phyloP scores from a whole-genome alignment of 2,888 invertebrate species.

The Metalampra italica region DNA sequence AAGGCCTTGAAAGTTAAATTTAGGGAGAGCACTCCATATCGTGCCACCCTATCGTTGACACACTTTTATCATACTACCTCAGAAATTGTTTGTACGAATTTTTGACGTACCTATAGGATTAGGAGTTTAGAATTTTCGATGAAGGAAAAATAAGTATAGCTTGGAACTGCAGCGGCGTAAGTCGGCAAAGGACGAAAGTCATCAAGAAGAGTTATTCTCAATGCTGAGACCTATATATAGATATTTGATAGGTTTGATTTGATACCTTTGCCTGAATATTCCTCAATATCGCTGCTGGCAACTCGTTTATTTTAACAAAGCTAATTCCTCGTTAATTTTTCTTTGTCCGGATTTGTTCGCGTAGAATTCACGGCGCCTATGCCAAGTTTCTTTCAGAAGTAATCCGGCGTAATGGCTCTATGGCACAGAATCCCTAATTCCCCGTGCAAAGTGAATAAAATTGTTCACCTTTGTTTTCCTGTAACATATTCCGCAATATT shows the following conservation, averaged over 20 bases:
- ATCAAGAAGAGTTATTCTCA: no score
- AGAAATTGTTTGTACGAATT: no score
- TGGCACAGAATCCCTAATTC: slow-evolving; percentile 17
- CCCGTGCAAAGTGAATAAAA: slow-evolving; percentile 23
- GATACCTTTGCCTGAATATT: no score
- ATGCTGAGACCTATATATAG: no score
- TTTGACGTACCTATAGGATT: no score
- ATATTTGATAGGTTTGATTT: no score
- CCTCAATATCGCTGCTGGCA: slow-evolving; percentile 3
- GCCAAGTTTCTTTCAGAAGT: slow-evolving; percentile 7
- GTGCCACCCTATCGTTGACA: slow-evolving; percentile 40
- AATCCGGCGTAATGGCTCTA: slow-evolving; percentile 14
- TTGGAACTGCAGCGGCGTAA: no score
- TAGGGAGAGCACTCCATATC: slow-evolving; percentile 31
- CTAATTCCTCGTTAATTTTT: slow-evolving; percentile 2
- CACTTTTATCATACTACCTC: slow-evolving; percentile 6
- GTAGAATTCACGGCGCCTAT: slow-evolving; percentile 5
- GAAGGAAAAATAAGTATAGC: no score
- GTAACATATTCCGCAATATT: slow-evolving; percentile 31
- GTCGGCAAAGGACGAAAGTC: no score
- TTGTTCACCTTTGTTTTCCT: slow-evolving; percentile 27
- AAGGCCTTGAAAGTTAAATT: slow-evolving; percentile 49
- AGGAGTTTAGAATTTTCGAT: no score
- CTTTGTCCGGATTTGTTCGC: slow-evolving; percentile 13
- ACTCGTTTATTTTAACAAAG: slow-evolving; percentile 7